Evolutionary conservation across 2,113 vertebrate genomes (phyloP), one percentile per base, ranked within the genome.

Genomic region (Indicator maculatus): DNA sequence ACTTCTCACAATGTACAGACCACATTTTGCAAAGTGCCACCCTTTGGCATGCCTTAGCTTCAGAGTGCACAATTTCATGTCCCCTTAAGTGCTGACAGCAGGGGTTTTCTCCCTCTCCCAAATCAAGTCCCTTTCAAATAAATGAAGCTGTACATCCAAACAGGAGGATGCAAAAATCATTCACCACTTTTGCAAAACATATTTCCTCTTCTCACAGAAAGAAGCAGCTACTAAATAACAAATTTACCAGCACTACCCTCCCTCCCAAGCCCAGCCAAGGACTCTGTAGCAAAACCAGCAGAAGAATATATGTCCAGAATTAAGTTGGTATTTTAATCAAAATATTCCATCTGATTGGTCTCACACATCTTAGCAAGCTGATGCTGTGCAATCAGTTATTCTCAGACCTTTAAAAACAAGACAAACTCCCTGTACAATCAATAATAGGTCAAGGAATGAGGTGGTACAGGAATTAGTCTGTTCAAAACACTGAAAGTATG

Each of bases 391-490:
- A 67, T 23, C 72, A 80, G 13, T 44, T 71, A 59, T 50, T 74
- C 53, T 91, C 70, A 65, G 58, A 90, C 75, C 50, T 90, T 90
- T 72, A 86, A 86, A 93, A 93, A 86, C 30, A 84, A 81, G 80
- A 77, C 55, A 81, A 86, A 84, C 47, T 83, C 24, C 73, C 65
- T 75, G 50, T 31, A 67, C 39, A 91, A 66, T 83, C 79, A 83
- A 78, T 83, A 93, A 71, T 1, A 89, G 69, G 60, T 64, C 65
- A 88, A 81, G 83, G 69, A 95, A 87, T 72, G 24, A 80, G 83
- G 73, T 55, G 39, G 41, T 55, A 65, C 58, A 88, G 56, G 83
- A 95, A 93, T 91, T 63, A 79, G 63, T 28, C 86, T 86, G 47
- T 71, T 81, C 33, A 70, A 74, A 93, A 89, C 7, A 1, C 27